Percentiles rank a stretch among this genome's conserved stretches.
phyloP scores from a whole-genome alignment of 2,797 vertebrate genomes.

The Peromyscus attwateri region DNA sequence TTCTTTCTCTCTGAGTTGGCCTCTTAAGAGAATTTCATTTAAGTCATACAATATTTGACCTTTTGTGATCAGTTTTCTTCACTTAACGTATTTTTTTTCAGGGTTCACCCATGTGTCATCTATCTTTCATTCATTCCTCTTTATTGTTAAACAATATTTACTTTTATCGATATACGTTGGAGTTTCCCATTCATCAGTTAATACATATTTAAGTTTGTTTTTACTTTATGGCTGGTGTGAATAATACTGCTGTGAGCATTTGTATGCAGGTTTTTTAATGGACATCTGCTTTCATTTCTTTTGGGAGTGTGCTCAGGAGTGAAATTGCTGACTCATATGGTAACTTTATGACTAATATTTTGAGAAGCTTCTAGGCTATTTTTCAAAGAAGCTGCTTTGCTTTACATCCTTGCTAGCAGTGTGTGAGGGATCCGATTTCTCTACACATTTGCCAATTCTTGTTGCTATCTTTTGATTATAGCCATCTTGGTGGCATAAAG shows the following conservation, averaged over 20 bases:
- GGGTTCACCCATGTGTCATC: neutral
- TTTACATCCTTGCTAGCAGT: neutral
- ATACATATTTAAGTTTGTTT: slow-evolving; percentile 40
- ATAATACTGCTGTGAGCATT: neutral
- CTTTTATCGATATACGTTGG: neutral
- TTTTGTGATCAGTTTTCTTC: neutral
- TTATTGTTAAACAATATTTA: slow-evolving; percentile 38
- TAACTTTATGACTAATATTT: slow-evolving; percentile 7
- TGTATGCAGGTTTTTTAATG: neutral
- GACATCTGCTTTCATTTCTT: neutral
- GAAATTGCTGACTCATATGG: neutral
- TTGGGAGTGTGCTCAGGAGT: neutral
- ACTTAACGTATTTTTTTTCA: neutral
- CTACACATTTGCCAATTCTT: neutral
- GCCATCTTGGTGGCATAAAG: neutral
- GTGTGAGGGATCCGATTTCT: neutral
- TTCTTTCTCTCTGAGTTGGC: neutral
- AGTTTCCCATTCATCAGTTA: neutral
- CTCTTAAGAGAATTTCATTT: neutral
- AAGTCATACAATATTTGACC: neutral
- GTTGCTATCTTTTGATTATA: neutral
- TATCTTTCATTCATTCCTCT: neutral
- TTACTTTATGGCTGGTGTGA: neutral
- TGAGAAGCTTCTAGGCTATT: neutral
- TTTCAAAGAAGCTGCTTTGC: neutral